A percentile compares a stretch with the other conserved stretches of the same genome.
Conservation (phyloP, 2,888 invertebrate genomes). For the Halictus quadricinctus region DNA sequence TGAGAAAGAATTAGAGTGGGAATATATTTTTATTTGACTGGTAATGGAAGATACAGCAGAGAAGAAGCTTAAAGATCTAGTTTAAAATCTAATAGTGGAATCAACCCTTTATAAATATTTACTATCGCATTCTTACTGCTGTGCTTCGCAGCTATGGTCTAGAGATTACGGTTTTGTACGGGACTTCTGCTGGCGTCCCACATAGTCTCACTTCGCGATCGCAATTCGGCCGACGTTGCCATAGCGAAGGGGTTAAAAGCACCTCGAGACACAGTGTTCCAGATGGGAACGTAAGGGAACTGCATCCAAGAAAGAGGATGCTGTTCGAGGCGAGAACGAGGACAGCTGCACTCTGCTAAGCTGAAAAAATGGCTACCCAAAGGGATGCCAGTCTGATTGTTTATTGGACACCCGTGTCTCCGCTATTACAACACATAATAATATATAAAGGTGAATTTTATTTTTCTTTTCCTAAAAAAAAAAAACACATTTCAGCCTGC, state of each 20-base stretch:
- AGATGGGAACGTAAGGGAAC: background rate
- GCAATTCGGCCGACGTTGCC: conserved; percentile 5
- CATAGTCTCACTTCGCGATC: conserved; percentile 5
- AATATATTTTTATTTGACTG: background rate
- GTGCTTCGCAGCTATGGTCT: background rate
- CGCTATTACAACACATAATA: background rate
- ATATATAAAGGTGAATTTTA: too few species aligned
- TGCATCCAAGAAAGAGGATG: background rate
- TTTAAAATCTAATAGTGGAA: background rate
- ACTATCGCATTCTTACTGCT: background rate
- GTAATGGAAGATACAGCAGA: too few species aligned
- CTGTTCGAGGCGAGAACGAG: background rate
- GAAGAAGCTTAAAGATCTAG: too few species aligned
- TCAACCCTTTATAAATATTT: background rate
- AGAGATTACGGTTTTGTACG: background rate
- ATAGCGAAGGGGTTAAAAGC: conserved; percentile 2
- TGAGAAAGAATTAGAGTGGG: too few species aligned
- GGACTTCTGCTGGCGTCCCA: conserved; percentile 1
- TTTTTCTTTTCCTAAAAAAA: too few species aligned
- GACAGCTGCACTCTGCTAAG: background rate
- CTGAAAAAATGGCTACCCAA: background rate
- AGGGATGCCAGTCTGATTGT: background rate
- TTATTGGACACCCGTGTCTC: background rate
- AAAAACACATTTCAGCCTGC: too few species aligned
- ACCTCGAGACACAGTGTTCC: background rate